A percentile compares a stretch with the other conserved stretches of the same genome.
phyloP scores from a whole-genome alignment of 53 echinoderm and acorn worm genomes.

The Temnopleurus reevesii region DNA sequence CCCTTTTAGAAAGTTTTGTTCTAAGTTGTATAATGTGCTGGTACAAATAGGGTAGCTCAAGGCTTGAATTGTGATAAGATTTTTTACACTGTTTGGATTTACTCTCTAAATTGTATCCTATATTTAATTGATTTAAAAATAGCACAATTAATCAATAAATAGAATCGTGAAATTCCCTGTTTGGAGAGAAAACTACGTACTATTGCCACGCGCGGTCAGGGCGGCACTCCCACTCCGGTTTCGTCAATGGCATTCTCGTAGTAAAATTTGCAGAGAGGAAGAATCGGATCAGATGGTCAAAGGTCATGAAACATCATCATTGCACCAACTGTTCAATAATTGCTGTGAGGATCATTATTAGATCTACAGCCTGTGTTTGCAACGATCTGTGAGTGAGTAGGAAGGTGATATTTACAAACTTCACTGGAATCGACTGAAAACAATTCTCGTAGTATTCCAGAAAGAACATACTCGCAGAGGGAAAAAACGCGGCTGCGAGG shows the following conservation, averaged over 20 bases:
- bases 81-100: background rate
- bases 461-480: no score
- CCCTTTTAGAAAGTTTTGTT: background rate
- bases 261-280: constrained; percentile 14
- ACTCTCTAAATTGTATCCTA: background rate
- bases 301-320: background rate
- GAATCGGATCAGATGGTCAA: background rate
- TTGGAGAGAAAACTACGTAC: background rate
- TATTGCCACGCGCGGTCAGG: background rate
- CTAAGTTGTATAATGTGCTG: background rate
- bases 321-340: background rate
- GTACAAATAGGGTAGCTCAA: no score
- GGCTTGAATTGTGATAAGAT: background rate
- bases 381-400: no score
- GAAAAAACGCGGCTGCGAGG: background rate
- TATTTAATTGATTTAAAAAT: background rate
- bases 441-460: no score
- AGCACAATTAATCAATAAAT: background rate
- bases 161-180: background rate
- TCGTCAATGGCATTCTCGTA: background rate
- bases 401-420: no score
- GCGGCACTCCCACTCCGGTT: background rate
- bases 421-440: no score
- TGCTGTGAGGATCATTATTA: background rate
- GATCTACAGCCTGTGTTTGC: background rate